Percentiles rank a stretch among this genome's conserved stretches.
Evolutionary conservation across 2,888 invertebrate species (phyloP).

Genomic region (Antheraea assamensis): DNA sequence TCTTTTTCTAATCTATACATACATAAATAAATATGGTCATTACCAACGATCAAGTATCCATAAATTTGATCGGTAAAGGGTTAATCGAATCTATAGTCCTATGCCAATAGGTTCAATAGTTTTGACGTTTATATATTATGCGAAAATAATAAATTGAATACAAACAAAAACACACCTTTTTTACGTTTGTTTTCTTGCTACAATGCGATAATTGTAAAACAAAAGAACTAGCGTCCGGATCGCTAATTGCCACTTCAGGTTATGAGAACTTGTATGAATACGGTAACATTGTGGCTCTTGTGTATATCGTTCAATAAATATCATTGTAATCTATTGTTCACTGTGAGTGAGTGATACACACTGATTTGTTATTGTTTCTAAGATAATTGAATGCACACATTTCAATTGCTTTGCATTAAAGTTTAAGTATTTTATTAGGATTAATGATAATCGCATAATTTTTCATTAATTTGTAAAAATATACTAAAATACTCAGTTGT

Average conservation of each 20-base stretch:
- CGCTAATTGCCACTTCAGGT: conserved; percentile 8
- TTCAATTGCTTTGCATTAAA: background rate
- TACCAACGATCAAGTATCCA: too few relatives aligned
- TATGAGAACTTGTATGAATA: background rate
- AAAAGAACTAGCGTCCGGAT: background rate
- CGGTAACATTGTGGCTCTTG: background rate
- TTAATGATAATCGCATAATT: background rate
- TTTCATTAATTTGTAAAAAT: too few relatives aligned
- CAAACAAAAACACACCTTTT: background rate
- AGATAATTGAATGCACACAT: background rate
- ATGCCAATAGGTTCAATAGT: too few relatives aligned
- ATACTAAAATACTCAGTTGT: too few relatives aligned
- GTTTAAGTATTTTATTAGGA: background rate
- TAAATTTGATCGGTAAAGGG: too few relatives aligned
- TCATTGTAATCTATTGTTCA: background rate
- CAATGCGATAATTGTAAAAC: background rate
- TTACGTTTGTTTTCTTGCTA: background rate
- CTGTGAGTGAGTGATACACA: background rate
- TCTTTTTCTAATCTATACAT: too few relatives aligned
- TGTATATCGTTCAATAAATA: background rate
- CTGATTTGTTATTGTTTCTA: background rate
- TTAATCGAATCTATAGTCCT: too few relatives aligned
- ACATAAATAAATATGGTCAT: too few relatives aligned
- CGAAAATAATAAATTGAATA: background rate
- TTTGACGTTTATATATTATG: background rate